Conservation (phyloP, 2,888 invertebrate genomes). For the Oxyteleia sp. region DNA sequence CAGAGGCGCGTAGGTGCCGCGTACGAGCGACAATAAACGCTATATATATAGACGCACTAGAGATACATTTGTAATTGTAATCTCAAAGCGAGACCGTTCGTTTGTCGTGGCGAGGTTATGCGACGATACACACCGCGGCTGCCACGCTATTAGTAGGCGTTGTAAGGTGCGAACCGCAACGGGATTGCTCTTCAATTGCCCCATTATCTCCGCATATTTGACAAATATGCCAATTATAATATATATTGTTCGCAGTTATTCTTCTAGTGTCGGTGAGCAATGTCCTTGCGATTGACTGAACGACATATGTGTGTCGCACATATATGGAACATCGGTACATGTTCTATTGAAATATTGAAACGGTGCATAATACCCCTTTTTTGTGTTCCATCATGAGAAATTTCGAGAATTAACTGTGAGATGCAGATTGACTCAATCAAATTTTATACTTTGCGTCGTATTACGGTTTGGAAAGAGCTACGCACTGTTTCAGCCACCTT, state of each 20-base stretch:
- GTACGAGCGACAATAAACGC: conserved; percentile 60
- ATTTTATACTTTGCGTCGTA: no score
- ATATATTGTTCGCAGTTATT: conserved; percentile 6
- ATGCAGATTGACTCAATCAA: no score
- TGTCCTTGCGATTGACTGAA: no score
- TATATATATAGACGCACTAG: conserved; percentile 39
- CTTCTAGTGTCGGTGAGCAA: neutral
- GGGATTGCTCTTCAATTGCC: conserved; percentile 29
- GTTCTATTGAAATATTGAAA: no score
- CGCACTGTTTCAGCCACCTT: no score
- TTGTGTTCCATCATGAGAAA: no score
- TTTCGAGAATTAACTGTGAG: no score
- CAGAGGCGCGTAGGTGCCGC: conserved; percentile 57
- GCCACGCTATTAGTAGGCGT: conserved; percentile 35
- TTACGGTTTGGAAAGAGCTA: no score
- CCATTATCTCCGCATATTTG: conserved; percentile 44
- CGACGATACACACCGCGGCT: conserved; percentile 8
- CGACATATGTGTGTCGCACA: no score
- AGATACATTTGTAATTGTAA: conserved; percentile 66
- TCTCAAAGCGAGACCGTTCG: conserved; percentile 30
- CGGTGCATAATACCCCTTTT: no score
- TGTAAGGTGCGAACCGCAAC: conserved; percentile 39
- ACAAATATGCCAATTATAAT: conserved; percentile 48
- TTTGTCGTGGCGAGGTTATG: conserved; percentile 26
- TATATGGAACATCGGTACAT: no score